Conservation (phyloP, 2,113 vertebrate genomes). For the Pelmatolapia mariae region DNA sequence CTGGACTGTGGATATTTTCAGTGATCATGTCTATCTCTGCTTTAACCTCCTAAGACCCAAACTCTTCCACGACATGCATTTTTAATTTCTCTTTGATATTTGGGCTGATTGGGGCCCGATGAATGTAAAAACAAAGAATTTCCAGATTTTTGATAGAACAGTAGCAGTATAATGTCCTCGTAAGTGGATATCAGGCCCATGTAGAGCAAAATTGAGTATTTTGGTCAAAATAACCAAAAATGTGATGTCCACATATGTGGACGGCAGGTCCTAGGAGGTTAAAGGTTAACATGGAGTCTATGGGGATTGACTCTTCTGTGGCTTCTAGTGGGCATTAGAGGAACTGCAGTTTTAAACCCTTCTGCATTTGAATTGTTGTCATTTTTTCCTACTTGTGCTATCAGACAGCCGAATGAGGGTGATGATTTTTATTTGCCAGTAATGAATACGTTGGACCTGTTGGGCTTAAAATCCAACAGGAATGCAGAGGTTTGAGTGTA, state of each 20-base stretch:
- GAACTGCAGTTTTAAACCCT: not conserved
- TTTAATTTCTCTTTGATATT: too few relatives aligned
- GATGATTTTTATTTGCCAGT: not conserved
- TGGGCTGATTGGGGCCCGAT: too few relatives aligned
- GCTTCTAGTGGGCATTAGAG: not conserved
- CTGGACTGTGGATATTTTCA: not conserved
- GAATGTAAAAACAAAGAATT: too few relatives aligned
- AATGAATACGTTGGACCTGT: not conserved
- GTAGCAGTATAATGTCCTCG: too few relatives aligned
- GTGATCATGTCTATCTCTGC: not conserved
- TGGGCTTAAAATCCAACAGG: not conserved
- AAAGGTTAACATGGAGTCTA: not conserved
- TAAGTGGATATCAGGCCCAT: too few relatives aligned
- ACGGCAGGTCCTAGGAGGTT: too few relatives aligned
- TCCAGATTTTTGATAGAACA: too few relatives aligned
- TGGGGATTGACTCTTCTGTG: not conserved
- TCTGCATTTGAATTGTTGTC: not conserved
- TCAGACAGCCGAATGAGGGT: not conserved
- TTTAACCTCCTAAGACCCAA: too few relatives aligned
- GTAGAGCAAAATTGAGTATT: too few relatives aligned
- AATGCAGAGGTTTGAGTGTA: not conserved
- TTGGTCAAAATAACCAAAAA: too few relatives aligned
- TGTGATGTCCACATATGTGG: too few relatives aligned
- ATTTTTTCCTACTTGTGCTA: not conserved
- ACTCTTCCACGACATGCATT: too few relatives aligned